Percentiles rank a stretch among this genome's conserved stretches.
These are phyloP conservation scores for Trichoplusia ni DNA, from an alignment of 1,140 invertebrate genomes.

Conservation along the genomic window DNA sequence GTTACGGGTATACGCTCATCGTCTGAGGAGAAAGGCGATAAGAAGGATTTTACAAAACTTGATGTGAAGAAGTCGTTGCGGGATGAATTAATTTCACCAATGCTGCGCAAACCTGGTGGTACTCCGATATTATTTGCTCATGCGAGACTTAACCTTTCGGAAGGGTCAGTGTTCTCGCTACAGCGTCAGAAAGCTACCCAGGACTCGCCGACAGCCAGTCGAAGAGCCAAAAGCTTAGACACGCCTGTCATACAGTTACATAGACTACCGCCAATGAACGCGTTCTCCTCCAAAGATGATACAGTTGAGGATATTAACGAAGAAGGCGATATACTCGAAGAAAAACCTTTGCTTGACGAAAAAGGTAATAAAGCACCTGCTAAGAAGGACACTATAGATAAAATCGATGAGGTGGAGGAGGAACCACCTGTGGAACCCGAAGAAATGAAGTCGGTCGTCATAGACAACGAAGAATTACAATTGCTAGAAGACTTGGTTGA, in stretches of 20 bases:
- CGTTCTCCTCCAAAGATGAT: slow-evolving; percentile 93
- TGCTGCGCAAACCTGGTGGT: slow-evolving; percentile 85
- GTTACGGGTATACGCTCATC: slow-evolving; percentile 63
- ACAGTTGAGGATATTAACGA: slow-evolving; percentile 87
- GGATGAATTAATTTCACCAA: slow-evolving; percentile 82
- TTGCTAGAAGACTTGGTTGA: slow-evolving; percentile 79
- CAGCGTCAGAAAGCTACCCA: slow-evolving; percentile 87
- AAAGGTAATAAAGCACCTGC: slow-evolving; percentile 48
- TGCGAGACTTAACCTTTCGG: slow-evolving; percentile 89
- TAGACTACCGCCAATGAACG: slow-evolving; percentile 89
- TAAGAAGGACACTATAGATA: slow-evolving; percentile 75
- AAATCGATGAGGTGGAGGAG: slow-evolving; percentile 82
- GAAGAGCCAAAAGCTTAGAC: slow-evolving; percentile 91
- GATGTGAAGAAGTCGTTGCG: slow-evolving; percentile 73
- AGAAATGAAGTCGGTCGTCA: slow-evolving; percentile 76
- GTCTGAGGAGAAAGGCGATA: slow-evolving; percentile 64
- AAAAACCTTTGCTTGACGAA: slow-evolving; percentile 81
- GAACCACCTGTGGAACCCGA: slow-evolving; percentile 63
- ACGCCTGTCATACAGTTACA: slow-evolving; percentile 90
- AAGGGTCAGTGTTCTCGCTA: slow-evolving; percentile 89
- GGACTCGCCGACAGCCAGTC: slow-evolving; percentile 87
- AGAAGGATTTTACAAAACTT: slow-evolving; percentile 59
- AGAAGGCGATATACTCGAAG: slow-evolving; percentile 84
- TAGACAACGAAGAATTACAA: slow-evolving; percentile 82
- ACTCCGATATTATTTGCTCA: slow-evolving; percentile 90